Percentiles rank a stretch among this genome's conserved stretches.
phyloP scores from a whole-genome alignment of 2,888 invertebrate species.

The Apamea epomidion region DNA sequence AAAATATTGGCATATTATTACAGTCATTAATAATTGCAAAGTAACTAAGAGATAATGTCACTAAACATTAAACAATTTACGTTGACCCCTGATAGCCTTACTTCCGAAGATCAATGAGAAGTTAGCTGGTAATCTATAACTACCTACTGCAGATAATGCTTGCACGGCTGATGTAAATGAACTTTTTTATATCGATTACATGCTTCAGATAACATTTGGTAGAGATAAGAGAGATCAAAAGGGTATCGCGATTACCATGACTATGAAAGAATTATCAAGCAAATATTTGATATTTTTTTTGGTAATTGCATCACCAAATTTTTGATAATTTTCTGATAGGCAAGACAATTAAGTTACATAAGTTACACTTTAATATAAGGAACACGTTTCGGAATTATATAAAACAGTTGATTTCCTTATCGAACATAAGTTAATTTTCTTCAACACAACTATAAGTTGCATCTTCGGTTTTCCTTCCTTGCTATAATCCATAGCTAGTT shows the following conservation, averaged over 20 bases:
- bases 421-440: slow-evolving; percentile 5
- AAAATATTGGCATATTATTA: slow-evolving; percentile 48
- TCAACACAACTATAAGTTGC: not conserved
- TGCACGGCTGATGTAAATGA: slow-evolving; percentile 47
- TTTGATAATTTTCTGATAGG: slow-evolving; percentile 28
- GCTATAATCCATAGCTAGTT: not conserved
- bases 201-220: slow-evolving; percentile 39
- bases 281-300: slow-evolving; percentile 20
- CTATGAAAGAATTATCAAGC: slow-evolving; percentile 40
- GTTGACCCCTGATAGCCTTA: slow-evolving; percentile 73
- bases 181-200: slow-evolving; percentile 50
- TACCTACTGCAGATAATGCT: slow-evolving; percentile 51
- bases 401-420: not conserved
- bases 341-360: slow-evolving; percentile 17
- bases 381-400: not conserved
- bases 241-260: slow-evolving; percentile 51
- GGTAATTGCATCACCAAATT: slow-evolving; percentile 31
- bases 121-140: slow-evolving; percentile 52
- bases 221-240: slow-evolving; percentile 56
- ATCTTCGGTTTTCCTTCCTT: slow-evolving; percentile 5
- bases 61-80: slow-evolving; percentile 65
- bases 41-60: slow-evolving; percentile 48
- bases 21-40: slow-evolving; percentile 49
- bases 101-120: slow-evolving; percentile 68
- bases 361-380: slow-evolving; percentile 13